Evolutionary conservation across 2,113 vertebrate species (phyloP), one percentile per base, ranked within the genome.

Genomic region (Clarias magur): DNA sequence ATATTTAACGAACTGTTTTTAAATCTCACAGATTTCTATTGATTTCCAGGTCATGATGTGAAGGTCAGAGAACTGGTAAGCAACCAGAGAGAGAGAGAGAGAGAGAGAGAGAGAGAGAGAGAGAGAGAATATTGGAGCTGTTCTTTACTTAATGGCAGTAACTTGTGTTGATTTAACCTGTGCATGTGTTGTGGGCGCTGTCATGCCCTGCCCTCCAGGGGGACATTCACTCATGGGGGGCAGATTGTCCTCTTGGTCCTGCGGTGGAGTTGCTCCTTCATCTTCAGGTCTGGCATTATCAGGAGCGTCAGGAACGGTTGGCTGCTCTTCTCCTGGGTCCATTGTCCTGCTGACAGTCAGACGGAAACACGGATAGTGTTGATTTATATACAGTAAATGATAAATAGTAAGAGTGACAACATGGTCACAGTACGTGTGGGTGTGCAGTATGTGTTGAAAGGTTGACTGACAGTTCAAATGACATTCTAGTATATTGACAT

Each of bases 91-190:
- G 57, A 59, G 34, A 34, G 34, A 34, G 34, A 34, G 34, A 34
- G 34, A 34, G 34, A 34, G 34, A 34, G 34, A n/a, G n/a, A 1
- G 34, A 34, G 34, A 34, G 34, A 38, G 2, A 38, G 34, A 38
- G 34, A 38, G 34, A 38, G 17, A 59, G n/a, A 59, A 59, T 16
- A 59, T 16, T 4, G 21, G 59, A 60, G 25, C 11, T 65, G 62
- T n/a, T 25, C 62, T 65, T 65, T 65, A 72, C 42, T 53, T 10
- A 53, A 21, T 6, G 53, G 25, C 25, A 56, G 73, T 15, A 54
- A 54, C 19, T 27, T 17, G 13, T 38, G 34, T n/a, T 30, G 12
- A 11, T 53, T 88, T 95, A 92, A 97, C 97, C 90, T 87, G 84
- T 0, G 91, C 91, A 27, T 92, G 88, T 19, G 53, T 81, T 80